phyloP scores from a whole-genome alignment of 1,140 invertebrate genomes.

The Drosophila kurseongensis region DNA sequence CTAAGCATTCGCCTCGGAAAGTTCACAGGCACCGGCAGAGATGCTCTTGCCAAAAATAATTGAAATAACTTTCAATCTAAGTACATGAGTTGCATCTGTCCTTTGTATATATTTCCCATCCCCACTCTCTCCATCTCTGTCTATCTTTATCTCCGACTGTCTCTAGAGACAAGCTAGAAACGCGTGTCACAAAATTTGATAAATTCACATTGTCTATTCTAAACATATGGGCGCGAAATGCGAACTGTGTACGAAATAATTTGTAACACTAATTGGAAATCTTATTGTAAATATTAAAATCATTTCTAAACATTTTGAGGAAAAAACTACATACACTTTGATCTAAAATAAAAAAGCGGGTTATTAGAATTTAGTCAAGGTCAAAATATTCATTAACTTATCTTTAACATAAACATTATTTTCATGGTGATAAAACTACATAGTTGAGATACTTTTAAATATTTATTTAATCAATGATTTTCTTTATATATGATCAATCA shows the following conservation, averaged over 20 bases:
- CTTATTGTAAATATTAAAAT: neutral
- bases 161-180: conserved; percentile 38
- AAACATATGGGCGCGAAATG: conserved; percentile 25
- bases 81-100: conserved; percentile 43
- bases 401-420: too few relatives aligned
- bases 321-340: too few relatives aligned
- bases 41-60: conserved; percentile 69
- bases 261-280: neutral
- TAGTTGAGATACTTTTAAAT: too few relatives aligned
- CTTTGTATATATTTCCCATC: neutral
- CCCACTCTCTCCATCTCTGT: conserved; percentile 2
- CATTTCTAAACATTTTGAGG: neutral
- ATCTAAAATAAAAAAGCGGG: too few relatives aligned
- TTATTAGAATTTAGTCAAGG: too few relatives aligned
- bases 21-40: conserved; percentile 46
- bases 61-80: conserved; percentile 71
- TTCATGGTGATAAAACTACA: too few relatives aligned
- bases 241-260: neutral
- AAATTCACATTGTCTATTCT: conserved; percentile 64
- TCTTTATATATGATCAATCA: too few relatives aligned
- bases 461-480: too few relatives aligned
- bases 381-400: too few relatives aligned
- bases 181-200: conserved; percentile 77
- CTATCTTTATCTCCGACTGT: conserved; percentile 25
- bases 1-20: conserved; percentile 44